phyloP scores from a whole-genome alignment of 2,797 vertebrate genomes.

The Epinephelus coioides region DNA sequence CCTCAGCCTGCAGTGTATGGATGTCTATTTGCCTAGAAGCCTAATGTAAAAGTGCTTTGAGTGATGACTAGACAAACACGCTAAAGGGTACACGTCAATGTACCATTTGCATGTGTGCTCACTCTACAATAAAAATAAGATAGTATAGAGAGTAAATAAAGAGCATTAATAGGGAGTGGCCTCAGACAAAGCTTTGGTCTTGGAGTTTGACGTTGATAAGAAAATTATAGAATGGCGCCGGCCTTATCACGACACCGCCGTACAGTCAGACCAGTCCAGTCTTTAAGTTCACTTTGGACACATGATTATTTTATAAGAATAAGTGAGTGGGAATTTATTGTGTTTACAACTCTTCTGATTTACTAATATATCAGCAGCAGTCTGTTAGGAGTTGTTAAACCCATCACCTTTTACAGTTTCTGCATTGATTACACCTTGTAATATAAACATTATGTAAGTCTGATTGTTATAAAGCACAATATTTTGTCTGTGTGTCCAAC shows the following conservation, averaged over 20 bases:
- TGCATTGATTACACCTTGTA: neutral
- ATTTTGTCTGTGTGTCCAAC: neutral
- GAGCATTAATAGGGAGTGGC: neutral
- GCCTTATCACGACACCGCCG: neutral
- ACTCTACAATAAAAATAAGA: neutral
- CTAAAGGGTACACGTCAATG: too few relatives aligned
- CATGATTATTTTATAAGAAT: neutral
- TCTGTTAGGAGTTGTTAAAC: neutral
- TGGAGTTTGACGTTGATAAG: neutral
- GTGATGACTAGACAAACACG: too few relatives aligned
- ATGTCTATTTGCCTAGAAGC: too few relatives aligned
- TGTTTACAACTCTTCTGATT: neutral
- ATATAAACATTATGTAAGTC: neutral
- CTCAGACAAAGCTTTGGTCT: neutral
- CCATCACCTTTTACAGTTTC: neutral
- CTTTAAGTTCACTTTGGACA: neutral
- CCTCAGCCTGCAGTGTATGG: too few relatives aligned
- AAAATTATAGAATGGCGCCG: neutral
- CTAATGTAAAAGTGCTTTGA: too few relatives aligned
- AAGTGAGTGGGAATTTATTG: neutral
- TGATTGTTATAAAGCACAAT: neutral
- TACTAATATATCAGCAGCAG: neutral
- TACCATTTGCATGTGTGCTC: too few relatives aligned
- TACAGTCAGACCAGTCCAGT: neutral
- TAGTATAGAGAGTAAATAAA: neutral